Conservation (phyloP, 2,113 vertebrate genomes). For the Pipa parva region DNA sequence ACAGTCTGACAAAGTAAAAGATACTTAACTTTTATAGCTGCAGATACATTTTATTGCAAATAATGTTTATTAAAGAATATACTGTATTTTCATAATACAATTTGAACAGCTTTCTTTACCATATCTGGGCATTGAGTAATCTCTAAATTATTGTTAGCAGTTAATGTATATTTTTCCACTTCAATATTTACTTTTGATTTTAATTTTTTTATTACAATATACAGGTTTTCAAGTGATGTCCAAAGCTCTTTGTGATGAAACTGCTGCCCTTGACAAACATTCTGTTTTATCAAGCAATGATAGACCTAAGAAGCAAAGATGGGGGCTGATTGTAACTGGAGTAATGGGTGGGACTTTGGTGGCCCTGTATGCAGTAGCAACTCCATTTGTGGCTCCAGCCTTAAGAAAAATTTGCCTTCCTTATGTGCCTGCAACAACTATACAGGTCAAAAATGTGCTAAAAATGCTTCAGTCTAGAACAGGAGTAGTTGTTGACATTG, state of each 20-base stretch:
- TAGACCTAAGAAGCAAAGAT: constrained; percentile 25
- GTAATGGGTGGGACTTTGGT: constrained; percentile 68
- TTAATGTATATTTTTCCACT: too few relatives aligned
- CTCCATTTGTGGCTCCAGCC: constrained; percentile 81
- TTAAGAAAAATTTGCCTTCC: constrained; percentile 84
- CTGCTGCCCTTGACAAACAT: fast-evolving
- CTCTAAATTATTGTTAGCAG: too few relatives aligned
- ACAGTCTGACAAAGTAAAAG: too few relatives aligned
- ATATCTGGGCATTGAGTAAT: too few relatives aligned
- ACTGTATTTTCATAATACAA: too few relatives aligned
- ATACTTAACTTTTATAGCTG: too few relatives aligned
- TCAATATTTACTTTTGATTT: too few relatives aligned
- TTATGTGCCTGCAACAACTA: constrained; percentile 83
- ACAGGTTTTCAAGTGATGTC: constrained; percentile 17
- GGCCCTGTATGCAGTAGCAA: constrained; percentile 70
- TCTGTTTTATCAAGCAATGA: not conserved
- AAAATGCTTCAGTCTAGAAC: constrained; percentile 61
- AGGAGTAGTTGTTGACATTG: constrained; percentile 81
- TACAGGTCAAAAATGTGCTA: constrained; percentile 82
- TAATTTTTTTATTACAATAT: too few relatives aligned
- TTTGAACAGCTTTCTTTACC: too few relatives aligned
- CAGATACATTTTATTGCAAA: too few relatives aligned
- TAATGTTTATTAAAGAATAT: too few relatives aligned
- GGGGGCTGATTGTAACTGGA: constrained; percentile 68
- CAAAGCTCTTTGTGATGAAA: fast-evolving